These are phyloP conservation scores for Ailuropoda melanoleuca DNA, from an alignment of 2,113 vertebrate species.

Conservation along the genomic window DNA sequence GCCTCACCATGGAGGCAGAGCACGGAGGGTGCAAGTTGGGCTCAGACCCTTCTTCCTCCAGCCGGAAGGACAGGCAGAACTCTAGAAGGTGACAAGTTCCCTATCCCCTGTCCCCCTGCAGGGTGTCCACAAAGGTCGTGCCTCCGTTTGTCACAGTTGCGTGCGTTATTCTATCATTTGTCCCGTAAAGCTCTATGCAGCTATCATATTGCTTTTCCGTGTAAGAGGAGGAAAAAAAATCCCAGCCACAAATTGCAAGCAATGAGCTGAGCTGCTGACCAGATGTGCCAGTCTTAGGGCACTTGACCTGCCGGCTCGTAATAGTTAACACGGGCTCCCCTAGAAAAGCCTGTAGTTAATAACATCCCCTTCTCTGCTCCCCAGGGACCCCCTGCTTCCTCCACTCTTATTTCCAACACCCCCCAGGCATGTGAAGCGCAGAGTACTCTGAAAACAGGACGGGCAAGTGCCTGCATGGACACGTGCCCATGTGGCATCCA, in stretches of 20 bases:
- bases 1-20: rapidly evolving
- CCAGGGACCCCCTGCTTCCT: conserved; percentile 44
- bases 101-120: rapidly evolving
- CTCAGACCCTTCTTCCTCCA: neutral
- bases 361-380: conserved; percentile 14
- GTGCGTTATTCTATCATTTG: neutral
- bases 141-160: neutral
- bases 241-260: neutral
- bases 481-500: neutral
- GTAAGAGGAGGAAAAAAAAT: neutral
- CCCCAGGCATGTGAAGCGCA: neutral
- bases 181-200: neutral
- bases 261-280: conserved; percentile 16
- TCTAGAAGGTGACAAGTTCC: neutral
- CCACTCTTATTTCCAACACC: neutral
- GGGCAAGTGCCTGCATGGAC: neutral
- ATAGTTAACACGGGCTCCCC: conserved; percentile 52
- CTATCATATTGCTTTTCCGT: neutral
- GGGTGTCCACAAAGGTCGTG: neutral
- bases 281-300: conserved; percentile 29
- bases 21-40: rapidly evolving
- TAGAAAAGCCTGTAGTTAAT: conserved; percentile 63
- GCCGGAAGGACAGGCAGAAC: neutral
- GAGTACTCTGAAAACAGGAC: neutral
- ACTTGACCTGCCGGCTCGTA: conserved; percentile 59